Base-by-base conservation (phyloP, 1,140 invertebrate genomes). In the Bombus pascuorum region DNA sequence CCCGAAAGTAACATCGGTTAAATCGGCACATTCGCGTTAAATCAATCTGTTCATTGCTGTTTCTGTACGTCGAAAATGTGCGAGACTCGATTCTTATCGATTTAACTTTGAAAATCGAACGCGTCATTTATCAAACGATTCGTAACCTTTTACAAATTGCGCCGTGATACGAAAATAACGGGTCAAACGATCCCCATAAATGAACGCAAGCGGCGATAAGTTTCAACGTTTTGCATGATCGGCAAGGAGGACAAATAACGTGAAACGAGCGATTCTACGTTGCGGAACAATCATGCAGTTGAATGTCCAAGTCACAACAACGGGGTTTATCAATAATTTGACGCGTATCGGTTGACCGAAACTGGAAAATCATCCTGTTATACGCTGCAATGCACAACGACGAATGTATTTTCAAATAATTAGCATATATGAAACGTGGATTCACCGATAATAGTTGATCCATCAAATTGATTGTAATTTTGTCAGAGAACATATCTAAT, bases 281-380 rank as follows among this genome's bases (percentile, higher is more conserved):
- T 28, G 37, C 3, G 9, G n/a, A 5, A 74, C 10, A 18, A 44
- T n/a, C 71, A 6, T 8, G 10, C 18, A 53, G 32, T 74, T 25
- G 72, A 53, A 53, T 74, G n/a, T 32, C n/a, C n/a, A 32, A 74
- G 42, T 74, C 22, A 47, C 72, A 74, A 37, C 34, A 28, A 3
- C 32, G 28, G 13, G 53, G 10, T 75, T 34, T n/a, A 76, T 76
- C 74, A 28, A 76, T 76, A 76, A 59, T 28, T 25, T 76, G 74
- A 76, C 53, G 34, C 25, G 10, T 74, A 47, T 22, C 53, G 34
- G 53, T 59, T 34, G 53, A 59, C 34, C 25, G 74, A 76, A 37
- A 53, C 34, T 59, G 47, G 53, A 76, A 76, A 76, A 76, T 76
- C 53, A 76, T 76, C 25, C 34, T 28, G 53, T 12, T 66, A 66